Evolutionary conservation across 2,113 vertebrate species (phyloP).

Genomic region (Chauna torquata): DNA sequence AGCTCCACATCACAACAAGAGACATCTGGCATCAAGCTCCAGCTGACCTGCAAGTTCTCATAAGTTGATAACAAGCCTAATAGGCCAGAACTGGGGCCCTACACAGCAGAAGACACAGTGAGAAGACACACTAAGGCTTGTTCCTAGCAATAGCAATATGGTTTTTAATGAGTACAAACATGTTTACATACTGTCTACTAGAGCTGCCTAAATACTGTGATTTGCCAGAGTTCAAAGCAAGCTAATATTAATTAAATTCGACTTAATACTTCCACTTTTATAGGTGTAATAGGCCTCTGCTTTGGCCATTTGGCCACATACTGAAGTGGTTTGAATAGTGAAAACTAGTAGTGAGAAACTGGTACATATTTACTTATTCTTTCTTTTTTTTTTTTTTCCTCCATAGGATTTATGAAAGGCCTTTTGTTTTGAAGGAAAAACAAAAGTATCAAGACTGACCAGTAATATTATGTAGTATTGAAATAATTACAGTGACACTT

Average conservation of each 20-base stretch:
- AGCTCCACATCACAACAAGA: background rate
- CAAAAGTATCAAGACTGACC: background rate
- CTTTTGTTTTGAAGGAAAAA: background rate
- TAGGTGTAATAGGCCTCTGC: background rate
- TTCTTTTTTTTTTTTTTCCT: background rate
- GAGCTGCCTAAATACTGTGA: background rate
- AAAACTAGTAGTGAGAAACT: background rate
- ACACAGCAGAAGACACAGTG: background rate
- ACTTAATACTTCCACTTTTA: background rate
- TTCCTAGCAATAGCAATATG: background rate
- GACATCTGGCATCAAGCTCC: background rate
- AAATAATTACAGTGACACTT: background rate
- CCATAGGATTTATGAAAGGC: background rate
- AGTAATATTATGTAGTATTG: background rate
- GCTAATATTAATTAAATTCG: background rate
- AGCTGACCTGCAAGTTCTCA: background rate
- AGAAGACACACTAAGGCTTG: slow-evolving; percentile 2
- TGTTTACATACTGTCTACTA: background rate
- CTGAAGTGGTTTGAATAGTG: background rate
- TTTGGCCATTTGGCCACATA: background rate
- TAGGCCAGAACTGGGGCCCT: background rate
- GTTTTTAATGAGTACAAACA: background rate
- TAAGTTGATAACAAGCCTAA: background rate
- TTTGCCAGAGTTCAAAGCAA: background rate
- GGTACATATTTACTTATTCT: background rate